Base-by-base conservation (phyloP, 2,888 invertebrate species). In the Hydroisotoma schaefferi region DNA sequence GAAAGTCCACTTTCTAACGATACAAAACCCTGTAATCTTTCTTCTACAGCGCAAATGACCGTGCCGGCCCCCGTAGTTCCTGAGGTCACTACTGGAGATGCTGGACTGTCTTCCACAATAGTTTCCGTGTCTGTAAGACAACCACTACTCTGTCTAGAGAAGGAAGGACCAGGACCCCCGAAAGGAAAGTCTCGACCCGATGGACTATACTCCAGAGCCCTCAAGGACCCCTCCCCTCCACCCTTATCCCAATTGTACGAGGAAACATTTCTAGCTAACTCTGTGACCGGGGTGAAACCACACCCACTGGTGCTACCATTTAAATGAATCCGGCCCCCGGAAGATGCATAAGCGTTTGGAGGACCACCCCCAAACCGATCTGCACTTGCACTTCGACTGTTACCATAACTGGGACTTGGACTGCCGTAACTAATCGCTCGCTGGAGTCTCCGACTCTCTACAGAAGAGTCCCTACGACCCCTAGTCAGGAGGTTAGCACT, bases 201-300 rank as follows among this genome's bases (percentile, higher is more conserved):
- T 15, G 33, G 6, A 10, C 8, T 10, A 10, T 6, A 33, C 6
- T 10, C 15, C 6, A 33, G 33, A 33, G 33, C 6, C 6, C 6
- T 33, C 8, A 10, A 6, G 15, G 33, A 33, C 8, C 6, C 33
- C 6, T 6, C 33, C 15, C 15, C 8, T 33, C 33, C 33, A 40
- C 40, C 40, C 20, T 40, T 20, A 25, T 65, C 68, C 72, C 72
- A 72, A n/a, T 68, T 61, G 58, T 72, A 70, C 1, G 68, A 59
- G 0, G 70, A 63, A 1, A 72, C 72, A 62, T 69, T 72, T 46
- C 65, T 58, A 20, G 72, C 72, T 47, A 72, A 44, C 44, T 70
- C 72, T 22, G 68, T 70, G 29, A 72, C 70, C n/a, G 63, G 68
- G 15, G 54, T 47, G 43, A 57, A 60, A 23, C 33, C 33, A 33